Percentiles rank a stretch among this genome's conserved stretches.
These are phyloP conservation scores for Creontiades dilutus DNA, from an alignment of 2,888 invertebrate species.

Conservation along the genomic window DNA sequence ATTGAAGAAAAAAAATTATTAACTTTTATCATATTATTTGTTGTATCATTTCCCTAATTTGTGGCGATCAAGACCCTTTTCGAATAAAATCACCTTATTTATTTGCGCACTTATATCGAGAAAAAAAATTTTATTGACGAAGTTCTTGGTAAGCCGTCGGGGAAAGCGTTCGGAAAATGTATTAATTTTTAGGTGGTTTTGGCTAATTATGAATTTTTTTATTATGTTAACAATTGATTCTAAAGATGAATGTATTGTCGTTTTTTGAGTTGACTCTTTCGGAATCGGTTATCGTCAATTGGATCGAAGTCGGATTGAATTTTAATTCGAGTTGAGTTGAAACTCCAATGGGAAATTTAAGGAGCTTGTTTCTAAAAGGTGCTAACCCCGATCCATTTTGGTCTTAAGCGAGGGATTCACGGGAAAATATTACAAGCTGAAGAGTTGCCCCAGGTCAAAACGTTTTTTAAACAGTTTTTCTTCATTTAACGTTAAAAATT, in stretches of 20 bases:
- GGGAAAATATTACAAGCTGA: no score
- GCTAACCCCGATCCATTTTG: no score
- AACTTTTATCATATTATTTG: not conserved
- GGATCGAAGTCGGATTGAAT: no score
- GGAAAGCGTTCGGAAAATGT: not conserved
- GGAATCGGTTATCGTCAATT: not conserved
- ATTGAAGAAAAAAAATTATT: not conserved
- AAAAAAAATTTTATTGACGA: not conserved
- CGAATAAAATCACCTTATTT: constrained; percentile 32
- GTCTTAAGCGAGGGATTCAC: no score
- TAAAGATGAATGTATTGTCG: not conserved
- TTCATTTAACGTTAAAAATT: no score
- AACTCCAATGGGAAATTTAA: no score
- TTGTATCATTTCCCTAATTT: not conserved
- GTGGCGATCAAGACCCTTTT: not conserved
- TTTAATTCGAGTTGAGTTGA: no score
- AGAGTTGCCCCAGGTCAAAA: no score
- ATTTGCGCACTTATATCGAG: constrained; percentile 5
- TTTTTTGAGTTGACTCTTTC: not conserved
- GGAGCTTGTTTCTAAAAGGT: no score
- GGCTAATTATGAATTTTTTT: not conserved
- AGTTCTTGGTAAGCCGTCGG: not conserved
- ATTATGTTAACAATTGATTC: not conserved
- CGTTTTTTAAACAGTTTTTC: no score
- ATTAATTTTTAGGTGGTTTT: constrained; percentile 30